Conservation (phyloP, 2,888 invertebrate genomes). For the Pilophorus perplexus region DNA sequence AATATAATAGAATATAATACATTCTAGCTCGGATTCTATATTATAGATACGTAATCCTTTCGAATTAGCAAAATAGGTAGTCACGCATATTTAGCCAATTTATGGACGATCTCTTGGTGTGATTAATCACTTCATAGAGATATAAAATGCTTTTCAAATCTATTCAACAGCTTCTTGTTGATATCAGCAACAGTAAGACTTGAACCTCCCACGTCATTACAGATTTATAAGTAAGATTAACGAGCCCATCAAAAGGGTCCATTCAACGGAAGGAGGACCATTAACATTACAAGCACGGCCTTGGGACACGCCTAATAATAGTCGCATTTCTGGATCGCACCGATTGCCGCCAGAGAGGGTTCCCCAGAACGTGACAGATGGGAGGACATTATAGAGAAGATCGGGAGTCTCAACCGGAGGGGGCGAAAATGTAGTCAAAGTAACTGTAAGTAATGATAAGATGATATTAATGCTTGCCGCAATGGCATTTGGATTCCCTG, state of each 20-base stretch:
- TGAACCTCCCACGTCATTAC: too few relatives aligned
- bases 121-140: too few relatives aligned
- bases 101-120: too few relatives aligned
- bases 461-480: slow-evolving; percentile 39
- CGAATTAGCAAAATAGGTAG: too few relatives aligned
- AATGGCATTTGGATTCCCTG: slow-evolving; percentile 34
- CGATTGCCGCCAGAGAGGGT: not conserved
- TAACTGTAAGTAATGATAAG: slow-evolving; percentile 41
- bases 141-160: too few relatives aligned
- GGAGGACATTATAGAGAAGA: not conserved
- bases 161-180: too few relatives aligned
- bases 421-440: slow-evolving; percentile 27
- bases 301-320: slow-evolving; percentile 15
- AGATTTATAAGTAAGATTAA: slow-evolving; percentile 27
- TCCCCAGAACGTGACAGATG: slow-evolving; percentile 18
- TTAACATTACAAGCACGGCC: slow-evolving; percentile 28
- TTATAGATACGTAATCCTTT: too few relatives aligned
- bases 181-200: too few relatives aligned
- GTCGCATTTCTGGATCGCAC: not conserved
- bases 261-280: not conserved
- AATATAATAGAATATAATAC: too few relatives aligned
- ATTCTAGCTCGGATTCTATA: too few relatives aligned
- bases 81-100: too few relatives aligned
- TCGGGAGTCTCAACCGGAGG: too few relatives aligned
- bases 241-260: not conserved